Evolutionary conservation across 64 coral and sea anemone genomes (phyloP).

Genomic region (Trachythela sp.): DNA sequence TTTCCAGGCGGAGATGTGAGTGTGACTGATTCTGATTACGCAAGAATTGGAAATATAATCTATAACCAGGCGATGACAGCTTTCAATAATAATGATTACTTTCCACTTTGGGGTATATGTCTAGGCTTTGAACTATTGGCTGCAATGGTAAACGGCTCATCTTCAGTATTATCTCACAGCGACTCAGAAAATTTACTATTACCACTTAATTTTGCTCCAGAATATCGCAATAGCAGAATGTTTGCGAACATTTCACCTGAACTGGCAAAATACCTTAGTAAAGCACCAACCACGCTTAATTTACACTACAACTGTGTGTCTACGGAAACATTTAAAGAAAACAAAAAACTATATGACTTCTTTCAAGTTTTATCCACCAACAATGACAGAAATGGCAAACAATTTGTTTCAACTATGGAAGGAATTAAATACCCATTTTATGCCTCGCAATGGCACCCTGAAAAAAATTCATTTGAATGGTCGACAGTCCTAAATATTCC

Average conservation of each 20-base stretch:
- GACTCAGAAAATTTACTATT: not conserved
- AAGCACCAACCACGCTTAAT: not conserved
- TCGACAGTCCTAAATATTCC: constrained; percentile 49
- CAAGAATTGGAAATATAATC: not conserved
- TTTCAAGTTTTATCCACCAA: constrained; percentile 72
- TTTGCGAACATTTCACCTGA: not conserved
- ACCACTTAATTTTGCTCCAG: not conserved
- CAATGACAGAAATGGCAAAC: constrained; percentile 54
- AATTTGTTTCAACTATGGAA: constrained; percentile 87
- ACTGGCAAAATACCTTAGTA: not conserved
- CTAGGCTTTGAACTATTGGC: not conserved
- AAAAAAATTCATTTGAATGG: constrained; percentile 87
- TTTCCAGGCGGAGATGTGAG: not conserved
- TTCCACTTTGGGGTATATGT: not conserved
- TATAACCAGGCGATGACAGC: not conserved
- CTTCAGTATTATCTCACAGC: not conserved
- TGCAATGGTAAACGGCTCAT: not conserved
- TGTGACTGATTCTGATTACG: not conserved
- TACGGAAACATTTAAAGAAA: constrained; percentile 29
- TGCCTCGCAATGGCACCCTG: constrained; percentile 87
- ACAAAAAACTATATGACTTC: constrained; percentile 16
- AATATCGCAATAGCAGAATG: not conserved
- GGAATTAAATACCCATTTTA: constrained; percentile 71
- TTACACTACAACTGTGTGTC: not conserved
- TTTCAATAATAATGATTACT: not conserved